Evolutionary conservation across 2,797 vertebrate genomes (phyloP).

Genomic region (Dipus sagitta): DNA sequence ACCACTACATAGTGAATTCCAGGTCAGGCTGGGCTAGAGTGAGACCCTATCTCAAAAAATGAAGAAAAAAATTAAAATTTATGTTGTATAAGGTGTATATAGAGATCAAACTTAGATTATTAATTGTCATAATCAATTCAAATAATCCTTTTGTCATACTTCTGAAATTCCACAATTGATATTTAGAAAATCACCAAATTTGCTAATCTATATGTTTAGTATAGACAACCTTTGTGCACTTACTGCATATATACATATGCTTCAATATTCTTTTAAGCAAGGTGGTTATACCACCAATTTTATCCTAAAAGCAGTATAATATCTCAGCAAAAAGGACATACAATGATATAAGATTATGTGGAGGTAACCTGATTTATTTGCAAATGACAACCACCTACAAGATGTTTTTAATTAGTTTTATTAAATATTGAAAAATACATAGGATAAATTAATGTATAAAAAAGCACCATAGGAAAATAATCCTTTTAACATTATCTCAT

Average conservation of each 20-base stretch:
- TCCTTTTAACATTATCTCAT: conserved; percentile 30
- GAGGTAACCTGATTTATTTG: conserved; percentile 44
- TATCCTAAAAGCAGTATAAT: conserved; percentile 14
- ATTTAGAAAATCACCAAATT: conserved; percentile 11
- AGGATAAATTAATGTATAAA: conserved; percentile 33
- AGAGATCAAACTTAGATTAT: not conserved
- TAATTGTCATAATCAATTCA: conserved; percentile 39
- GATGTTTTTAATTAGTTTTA: conserved; percentile 52
- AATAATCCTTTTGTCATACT: conserved; percentile 15
- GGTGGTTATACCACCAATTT: conserved; percentile 9
- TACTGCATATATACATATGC: not conserved
- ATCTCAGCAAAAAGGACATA: not conserved
- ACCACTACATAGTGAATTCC: too few species aligned
- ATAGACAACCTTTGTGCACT: not conserved
- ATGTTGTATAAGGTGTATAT: not conserved
- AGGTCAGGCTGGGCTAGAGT: too few species aligned
- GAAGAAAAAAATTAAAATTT: not conserved
- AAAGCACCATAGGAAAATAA: not conserved
- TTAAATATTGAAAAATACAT: conserved; percentile 47
- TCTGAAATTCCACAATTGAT: conserved; percentile 20
- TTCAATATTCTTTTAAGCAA: conserved; percentile 28
- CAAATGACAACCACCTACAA: conserved; percentile 16
- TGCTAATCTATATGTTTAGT: not conserved
- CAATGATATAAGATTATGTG: conserved; percentile 35
- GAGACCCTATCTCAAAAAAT: too few species aligned